Evolutionary conservation across 2,797 vertebrate species (phyloP).

Genomic region (Chloroceryle inda): DNA sequence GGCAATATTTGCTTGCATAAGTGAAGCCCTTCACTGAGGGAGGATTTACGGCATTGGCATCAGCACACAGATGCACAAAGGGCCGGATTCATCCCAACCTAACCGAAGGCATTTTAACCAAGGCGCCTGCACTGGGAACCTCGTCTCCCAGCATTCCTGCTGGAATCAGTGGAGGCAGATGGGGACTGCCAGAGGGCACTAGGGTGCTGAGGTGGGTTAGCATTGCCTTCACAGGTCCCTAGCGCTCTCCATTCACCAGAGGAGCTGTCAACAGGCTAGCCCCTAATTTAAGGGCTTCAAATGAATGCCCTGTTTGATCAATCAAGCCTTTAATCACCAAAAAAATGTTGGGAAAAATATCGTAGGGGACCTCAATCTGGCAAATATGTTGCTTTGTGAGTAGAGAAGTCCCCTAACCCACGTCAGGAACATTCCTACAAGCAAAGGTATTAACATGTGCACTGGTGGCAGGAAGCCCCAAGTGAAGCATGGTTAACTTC

Average conservation of each 20-base stretch:
- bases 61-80: slow-evolving; percentile 30
- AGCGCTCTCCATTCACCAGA: rapidly evolving
- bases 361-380: rapidly evolving
- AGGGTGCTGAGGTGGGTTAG: neutral
- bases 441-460: rapidly evolving
- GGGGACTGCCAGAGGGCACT: slow-evolving; percentile 2
- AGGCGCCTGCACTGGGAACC: slow-evolving; percentile 26
- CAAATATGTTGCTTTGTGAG: neutral
- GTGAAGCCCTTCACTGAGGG: neutral
- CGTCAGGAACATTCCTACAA: neutral
- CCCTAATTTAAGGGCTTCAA: neutral
- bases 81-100: slow-evolving; percentile 50
- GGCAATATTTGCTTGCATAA: slow-evolving; percentile 63
- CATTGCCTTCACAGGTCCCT: neutral
- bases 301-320: neutral
- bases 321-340: neutral
- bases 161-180: neutral
- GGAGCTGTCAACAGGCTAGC: neutral
- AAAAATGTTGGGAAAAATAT: neutral
- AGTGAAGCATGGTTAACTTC: rapidly evolving
- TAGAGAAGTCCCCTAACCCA: neutral
- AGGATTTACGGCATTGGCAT: slow-evolving; percentile 58
- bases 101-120: slow-evolving; percentile 24
- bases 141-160: neutral
- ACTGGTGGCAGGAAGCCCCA: neutral